Base-by-base conservation (phyloP, 2,113 vertebrate species). In the Glaucomys volans region DNA sequence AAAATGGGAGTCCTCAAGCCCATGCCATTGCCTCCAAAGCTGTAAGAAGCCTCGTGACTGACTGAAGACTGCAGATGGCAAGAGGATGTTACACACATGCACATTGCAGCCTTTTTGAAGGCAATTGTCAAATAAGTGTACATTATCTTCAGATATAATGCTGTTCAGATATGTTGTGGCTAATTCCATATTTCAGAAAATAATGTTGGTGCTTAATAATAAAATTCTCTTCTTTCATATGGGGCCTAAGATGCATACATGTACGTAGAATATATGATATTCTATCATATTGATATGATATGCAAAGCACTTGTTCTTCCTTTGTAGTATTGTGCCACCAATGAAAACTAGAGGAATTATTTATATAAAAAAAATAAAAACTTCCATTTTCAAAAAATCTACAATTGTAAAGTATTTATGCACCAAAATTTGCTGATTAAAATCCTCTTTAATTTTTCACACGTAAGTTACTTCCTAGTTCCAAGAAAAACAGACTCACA, bases 141-240 rank as follows among this genome's bases (percentile, higher is more conserved):
- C 26, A 37, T n/a, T 91, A 10, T 85, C 37, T 84, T 69, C n/a
- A 76, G n/a, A 42, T 62, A 59, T 16, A 93, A 81, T 62, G 54
- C 13, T 87, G 24, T 47, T 80, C 18, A 75, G 16, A 26, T 75
- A 52, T 84, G 10, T 20, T 40, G 2, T 62, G 14, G 47, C 26
- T 95, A 72, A 66, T 32, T 87, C 6, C 30, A 91, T 16, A 50
- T 83, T 91, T 80, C 57, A 74, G 77, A 90, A 90, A 42, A 72
- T 62, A 62, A 16, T 24, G 13, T 0, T 67, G 30, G n/a, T 72
- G 28, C 8, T 24, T 90, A 42, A 30, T 42, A 94, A 76, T 16
- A 66, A 95, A 94, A 76, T 35, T 26, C 4, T 40, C 50, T 44
- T 83, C 35, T 24, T 9, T 87, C 50, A 11, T 20, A 64, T 24